A percentile compares a stretch with the other conserved stretches of the same genome.
These are phyloP conservation scores for Argentina silus DNA, from an alignment of 2,797 vertebrate species.

Conservation along the genomic window DNA sequence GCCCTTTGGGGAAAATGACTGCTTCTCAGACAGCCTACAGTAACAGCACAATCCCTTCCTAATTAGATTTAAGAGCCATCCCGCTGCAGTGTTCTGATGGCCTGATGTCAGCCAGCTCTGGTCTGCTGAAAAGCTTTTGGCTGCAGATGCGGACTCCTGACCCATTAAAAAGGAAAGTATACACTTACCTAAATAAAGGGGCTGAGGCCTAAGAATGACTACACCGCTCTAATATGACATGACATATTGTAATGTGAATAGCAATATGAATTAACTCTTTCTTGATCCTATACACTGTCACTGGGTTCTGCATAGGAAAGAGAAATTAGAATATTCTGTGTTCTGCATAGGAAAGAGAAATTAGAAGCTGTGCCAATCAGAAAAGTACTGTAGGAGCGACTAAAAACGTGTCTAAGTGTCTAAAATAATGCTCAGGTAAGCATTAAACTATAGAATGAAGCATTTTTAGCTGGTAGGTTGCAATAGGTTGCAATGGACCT, in stretches of 20 bases:
- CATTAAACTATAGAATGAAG: too few species aligned
- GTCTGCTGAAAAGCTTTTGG: constrained; percentile 65
- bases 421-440: too few species aligned
- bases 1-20: constrained; percentile 30
- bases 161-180: constrained; percentile 34
- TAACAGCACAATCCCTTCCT: constrained; percentile 57
- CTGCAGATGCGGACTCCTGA: constrained; percentile 45
- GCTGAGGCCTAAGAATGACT: constrained; percentile 56
- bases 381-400: too few species aligned
- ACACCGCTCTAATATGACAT: constrained; percentile 5
- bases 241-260: not conserved
- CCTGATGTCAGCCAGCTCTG: constrained; percentile 57
- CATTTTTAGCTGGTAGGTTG: too few species aligned
- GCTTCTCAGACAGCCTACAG: constrained; percentile 57
- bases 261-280: too few species aligned
- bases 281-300: too few species aligned
- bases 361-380: too few species aligned
- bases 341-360: too few species aligned
- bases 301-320: too few species aligned
- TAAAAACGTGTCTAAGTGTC: too few species aligned
- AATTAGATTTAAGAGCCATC: constrained; percentile 73
- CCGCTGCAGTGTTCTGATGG: constrained; percentile 63
- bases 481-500: too few species aligned
- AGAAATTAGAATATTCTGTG: too few species aligned
- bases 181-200: constrained; percentile 50